A percentile compares a stretch with the other conserved stretches of the same genome.
phyloP scores from a whole-genome alignment of 2,797 vertebrate species.

The Catharus ustulatus region DNA sequence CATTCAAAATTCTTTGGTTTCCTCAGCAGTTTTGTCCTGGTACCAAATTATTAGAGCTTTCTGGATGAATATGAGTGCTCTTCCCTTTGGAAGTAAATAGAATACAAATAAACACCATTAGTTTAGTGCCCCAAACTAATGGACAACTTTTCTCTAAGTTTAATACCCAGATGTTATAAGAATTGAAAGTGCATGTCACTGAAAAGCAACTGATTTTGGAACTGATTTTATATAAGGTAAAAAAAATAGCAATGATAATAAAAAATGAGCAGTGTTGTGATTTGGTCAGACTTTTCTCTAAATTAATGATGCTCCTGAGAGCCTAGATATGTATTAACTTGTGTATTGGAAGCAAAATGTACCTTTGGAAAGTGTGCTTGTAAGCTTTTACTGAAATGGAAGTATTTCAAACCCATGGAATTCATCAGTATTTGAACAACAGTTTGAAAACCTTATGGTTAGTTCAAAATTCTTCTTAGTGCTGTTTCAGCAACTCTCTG shows the following conservation, averaged over 20 bases:
- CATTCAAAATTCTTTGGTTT: not conserved
- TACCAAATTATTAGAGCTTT: not conserved
- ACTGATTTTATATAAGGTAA: not conserved
- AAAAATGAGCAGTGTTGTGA: not conserved
- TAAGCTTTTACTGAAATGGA: not conserved
- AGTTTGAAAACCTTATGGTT: not conserved
- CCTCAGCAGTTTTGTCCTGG: not conserved
- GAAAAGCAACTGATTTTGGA: not conserved
- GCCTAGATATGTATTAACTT: not conserved
- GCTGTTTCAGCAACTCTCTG: not conserved
- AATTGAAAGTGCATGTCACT: not conserved
- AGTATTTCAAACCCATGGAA: not conserved
- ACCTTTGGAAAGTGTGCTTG: not conserved
- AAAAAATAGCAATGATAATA: not conserved
- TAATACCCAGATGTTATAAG: not conserved
- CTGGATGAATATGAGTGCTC: not conserved
- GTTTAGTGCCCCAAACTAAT: not conserved
- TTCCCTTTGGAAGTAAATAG: not conserved
- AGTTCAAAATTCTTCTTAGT: not conserved
- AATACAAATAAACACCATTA: not conserved
- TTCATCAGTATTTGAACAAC: constrained; percentile 6
- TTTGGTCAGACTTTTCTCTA: not conserved
- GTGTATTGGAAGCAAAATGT: not conserved
- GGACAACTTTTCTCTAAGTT: not conserved
- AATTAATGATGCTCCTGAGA: not conserved